phyloP scores from a whole-genome alignment of 1,140 invertebrate genomes.

The Parapsyche elsis region DNA sequence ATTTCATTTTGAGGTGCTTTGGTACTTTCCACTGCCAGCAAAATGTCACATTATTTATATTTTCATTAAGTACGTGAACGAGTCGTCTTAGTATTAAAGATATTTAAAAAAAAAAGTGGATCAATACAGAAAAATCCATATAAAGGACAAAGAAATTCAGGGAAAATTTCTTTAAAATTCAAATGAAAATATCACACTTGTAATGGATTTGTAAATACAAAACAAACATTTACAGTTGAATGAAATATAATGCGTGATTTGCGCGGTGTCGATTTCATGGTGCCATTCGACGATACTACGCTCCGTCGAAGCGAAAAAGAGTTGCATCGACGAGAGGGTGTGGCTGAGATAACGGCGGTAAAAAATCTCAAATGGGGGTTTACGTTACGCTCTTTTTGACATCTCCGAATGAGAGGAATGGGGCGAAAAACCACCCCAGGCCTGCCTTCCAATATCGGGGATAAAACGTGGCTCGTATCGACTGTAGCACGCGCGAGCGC shows the following conservation, averaged over 20 bases:
- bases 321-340: neutral
- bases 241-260: neutral
- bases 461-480: slow-evolving; percentile 17
- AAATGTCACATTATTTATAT: too few species aligned
- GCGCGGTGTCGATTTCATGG: neutral
- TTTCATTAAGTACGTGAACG: too few species aligned
- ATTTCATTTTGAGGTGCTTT: too few species aligned
- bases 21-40: too few species aligned
- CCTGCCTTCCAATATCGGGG: neutral
- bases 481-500: neutral
- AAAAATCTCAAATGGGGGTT: neutral
- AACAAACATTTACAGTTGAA: neutral
- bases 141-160: too few species aligned
- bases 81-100: too few species aligned
- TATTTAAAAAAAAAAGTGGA: too few species aligned
- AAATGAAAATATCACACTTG: too few species aligned
- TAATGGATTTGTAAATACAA: too few species aligned
- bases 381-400: neutral
- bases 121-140: too few species aligned
- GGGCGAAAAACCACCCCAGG: neutral
- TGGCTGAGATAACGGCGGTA: neutral
- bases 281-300: too few species aligned
- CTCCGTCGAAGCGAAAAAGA: neutral
- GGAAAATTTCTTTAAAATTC: too few species aligned
- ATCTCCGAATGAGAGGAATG: neutral